Percentiles rank a stretch among this genome's conserved stretches.
Evolutionary conservation across 2,113 vertebrate genomes (phyloP).

Genomic region (Burhinus bistriatus): DNA sequence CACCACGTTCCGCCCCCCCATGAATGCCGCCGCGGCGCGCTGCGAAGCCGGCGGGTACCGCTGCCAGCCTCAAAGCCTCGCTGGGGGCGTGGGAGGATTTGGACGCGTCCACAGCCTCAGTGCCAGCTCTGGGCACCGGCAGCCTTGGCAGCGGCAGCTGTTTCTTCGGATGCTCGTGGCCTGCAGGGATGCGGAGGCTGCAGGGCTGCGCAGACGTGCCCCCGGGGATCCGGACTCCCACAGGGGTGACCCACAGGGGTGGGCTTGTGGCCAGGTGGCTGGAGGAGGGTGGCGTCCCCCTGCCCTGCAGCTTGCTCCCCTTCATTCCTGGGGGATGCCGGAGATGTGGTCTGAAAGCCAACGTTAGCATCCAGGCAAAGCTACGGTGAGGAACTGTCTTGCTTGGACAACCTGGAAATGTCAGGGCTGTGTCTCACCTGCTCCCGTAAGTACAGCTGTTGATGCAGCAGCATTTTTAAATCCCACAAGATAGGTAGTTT

Average conservation of each 20-base stretch:
- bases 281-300: not conserved
- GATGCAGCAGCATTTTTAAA: not conserved
- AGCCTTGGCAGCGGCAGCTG: not conserved
- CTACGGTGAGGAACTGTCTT: not conserved
- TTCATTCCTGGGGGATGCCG: rapidly evolving
- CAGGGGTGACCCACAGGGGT: rapidly evolving
- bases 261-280: rapidly evolving
- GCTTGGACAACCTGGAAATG: not conserved
- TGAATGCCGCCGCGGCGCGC: rapidly evolving
- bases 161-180: not conserved
- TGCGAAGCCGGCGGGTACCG: not conserved
- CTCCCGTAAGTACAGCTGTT: not conserved
- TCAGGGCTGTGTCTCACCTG: not conserved
- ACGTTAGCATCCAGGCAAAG: not conserved
- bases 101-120: rapidly evolving
- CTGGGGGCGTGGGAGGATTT: conserved; percentile 16
- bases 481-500: not conserved
- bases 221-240: rapidly evolving
- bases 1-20: rapidly evolving
- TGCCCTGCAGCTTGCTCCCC: not conserved
- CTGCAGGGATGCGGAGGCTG: not conserved
- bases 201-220: rapidly evolving
- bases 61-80: not conserved
- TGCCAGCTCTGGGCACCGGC: conserved; percentile 4
- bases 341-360: not conserved